Evolutionary conservation across 2,113 vertebrate species (phyloP).

Genomic region (Grallaria varia): DNA sequence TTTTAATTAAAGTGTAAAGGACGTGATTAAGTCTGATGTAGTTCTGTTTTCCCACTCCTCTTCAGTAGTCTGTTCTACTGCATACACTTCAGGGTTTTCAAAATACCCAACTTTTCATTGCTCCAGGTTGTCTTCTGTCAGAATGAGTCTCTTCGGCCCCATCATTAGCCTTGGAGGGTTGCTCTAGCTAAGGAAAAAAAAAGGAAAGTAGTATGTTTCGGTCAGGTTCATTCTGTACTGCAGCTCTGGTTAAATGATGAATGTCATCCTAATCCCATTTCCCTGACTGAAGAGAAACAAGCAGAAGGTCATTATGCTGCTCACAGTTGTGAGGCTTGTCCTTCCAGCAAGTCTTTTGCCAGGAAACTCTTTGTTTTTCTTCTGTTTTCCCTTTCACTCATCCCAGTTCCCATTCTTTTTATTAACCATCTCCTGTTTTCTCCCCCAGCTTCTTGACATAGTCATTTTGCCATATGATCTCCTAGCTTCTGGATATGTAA

Average conservation of each 20-base stretch:
- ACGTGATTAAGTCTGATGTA: background rate
- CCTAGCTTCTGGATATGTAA: background rate
- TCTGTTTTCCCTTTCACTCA: background rate
- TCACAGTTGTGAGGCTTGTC: background rate
- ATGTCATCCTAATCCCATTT: background rate
- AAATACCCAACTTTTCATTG: background rate
- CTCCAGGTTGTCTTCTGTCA: background rate
- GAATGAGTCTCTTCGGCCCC: background rate
- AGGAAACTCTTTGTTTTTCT: background rate
- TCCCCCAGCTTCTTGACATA: background rate
- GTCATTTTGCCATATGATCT: background rate
- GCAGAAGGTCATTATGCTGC: constrained; percentile 8
- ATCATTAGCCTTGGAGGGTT: background rate
- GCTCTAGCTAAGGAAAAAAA: background rate
- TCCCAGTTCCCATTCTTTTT: background rate
- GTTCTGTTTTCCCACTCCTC: background rate
- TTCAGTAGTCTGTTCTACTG: background rate
- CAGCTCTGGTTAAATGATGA: constrained; percentile 2
- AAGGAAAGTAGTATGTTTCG: background rate
- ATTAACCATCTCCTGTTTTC: background rate
- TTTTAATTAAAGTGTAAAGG: constrained; percentile 9
- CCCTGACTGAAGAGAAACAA: background rate
- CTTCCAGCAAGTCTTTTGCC: background rate
- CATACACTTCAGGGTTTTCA: background rate
- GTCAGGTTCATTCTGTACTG: background rate